Percentiles rank a stretch among this genome's conserved stretches.
These are phyloP conservation scores for Pachyramphus minor DNA, from an alignment of 2,113 vertebrate genomes.

Conservation along the genomic window DNA sequence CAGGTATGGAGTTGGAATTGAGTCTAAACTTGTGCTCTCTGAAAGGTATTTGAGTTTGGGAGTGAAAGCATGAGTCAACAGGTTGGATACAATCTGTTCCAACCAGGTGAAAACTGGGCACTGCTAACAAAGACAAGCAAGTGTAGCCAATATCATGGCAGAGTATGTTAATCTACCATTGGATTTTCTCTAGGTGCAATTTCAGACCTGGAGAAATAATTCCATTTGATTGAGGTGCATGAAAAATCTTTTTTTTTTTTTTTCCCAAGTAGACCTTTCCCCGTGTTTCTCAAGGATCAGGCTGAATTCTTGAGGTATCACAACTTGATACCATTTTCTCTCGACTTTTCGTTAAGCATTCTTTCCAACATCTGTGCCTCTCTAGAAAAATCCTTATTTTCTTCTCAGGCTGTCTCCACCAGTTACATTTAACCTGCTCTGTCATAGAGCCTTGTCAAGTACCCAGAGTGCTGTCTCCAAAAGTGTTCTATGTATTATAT, in stretches of 20 bases:
- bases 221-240: background rate
- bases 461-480: background rate
- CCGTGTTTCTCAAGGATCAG: background rate
- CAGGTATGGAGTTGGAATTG: background rate
- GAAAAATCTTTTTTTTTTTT: background rate
- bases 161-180: background rate
- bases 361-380: background rate
- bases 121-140: background rate
- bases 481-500: background rate
- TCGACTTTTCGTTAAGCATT: background rate
- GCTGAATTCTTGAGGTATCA: background rate
- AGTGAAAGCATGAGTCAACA: background rate
- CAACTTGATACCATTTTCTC: background rate
- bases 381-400: background rate
- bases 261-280: background rate
- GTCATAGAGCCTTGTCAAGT: background rate
- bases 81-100: background rate
- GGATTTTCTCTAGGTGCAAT: background rate
- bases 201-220: background rate
- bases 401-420: background rate
- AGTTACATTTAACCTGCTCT: background rate
- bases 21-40: background rate
- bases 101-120: background rate
- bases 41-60: background rate
- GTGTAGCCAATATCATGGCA: background rate